phyloP scores from a whole-genome alignment of 2,113 vertebrate genomes.

The Caretta caretta region DNA sequence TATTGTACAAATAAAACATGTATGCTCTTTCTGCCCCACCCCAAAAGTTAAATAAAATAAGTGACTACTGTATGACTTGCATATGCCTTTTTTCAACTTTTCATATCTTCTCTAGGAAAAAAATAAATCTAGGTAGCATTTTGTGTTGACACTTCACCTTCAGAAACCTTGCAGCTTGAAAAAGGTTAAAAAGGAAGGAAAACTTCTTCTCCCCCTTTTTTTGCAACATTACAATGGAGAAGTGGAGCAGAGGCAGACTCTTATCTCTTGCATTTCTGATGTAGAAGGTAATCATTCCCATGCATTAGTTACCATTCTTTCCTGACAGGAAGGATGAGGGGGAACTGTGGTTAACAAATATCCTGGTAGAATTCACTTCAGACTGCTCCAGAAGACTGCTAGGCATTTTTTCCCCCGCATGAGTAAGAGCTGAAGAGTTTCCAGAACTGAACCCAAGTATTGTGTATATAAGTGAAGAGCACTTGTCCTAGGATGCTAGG shows the following conservation, averaged over 20 bases:
- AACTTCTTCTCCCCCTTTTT: background rate
- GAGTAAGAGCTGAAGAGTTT: background rate
- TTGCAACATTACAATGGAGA: background rate
- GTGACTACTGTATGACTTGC: constrained; percentile 82
- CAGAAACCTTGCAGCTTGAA: background rate
- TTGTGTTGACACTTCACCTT: background rate
- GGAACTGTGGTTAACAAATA: background rate
- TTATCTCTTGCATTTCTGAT: accelerated
- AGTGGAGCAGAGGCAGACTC: no score
- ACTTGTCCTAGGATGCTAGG: background rate
- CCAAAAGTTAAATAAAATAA: constrained; percentile 84
- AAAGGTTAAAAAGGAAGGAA: no score
- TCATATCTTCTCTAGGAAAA: accelerated
- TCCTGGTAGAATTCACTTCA: background rate
- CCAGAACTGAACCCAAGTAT: background rate
- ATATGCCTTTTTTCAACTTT: constrained; percentile 26
- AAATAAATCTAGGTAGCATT: no score
- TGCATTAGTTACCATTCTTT: background rate
- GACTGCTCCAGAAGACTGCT: background rate
- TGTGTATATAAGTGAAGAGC: background rate
- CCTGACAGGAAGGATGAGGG: background rate
- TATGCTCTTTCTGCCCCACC: constrained; percentile 85
- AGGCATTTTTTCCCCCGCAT: background rate
- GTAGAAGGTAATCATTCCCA: background rate
- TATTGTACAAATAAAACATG: constrained; percentile 94